phyloP scores from a whole-genome alignment of 2,888 invertebrate species.

The Linyphia triangularis region DNA sequence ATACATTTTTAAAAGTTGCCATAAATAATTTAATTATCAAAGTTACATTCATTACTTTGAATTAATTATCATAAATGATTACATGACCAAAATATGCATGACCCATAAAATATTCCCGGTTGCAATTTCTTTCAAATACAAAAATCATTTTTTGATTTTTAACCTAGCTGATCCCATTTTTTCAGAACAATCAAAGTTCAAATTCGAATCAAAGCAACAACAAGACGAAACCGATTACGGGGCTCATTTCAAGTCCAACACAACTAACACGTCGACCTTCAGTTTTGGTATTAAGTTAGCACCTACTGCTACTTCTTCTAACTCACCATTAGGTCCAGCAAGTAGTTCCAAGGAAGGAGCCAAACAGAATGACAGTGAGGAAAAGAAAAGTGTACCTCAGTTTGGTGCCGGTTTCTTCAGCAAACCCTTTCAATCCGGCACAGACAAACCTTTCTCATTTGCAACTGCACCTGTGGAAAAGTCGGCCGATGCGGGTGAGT shows the following conservation, averaged over 20 bases:
- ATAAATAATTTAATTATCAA: too few relatives aligned
- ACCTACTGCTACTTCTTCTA: slow-evolving; percentile 60
- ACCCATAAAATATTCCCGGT: too few relatives aligned
- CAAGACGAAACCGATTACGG: slow-evolving; percentile 68
- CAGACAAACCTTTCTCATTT: slow-evolving; percentile 53
- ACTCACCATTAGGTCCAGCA: slow-evolving; percentile 21
- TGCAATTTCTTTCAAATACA: too few relatives aligned
- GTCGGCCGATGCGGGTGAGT: slow-evolving; percentile 12
- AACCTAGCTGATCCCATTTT: neutral
- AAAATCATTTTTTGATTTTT: neutral
- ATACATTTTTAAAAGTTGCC: too few relatives aligned
- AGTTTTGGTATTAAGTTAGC: slow-evolving; percentile 66
- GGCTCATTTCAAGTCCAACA: slow-evolving; percentile 59
- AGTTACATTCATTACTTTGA: too few relatives aligned
- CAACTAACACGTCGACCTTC: slow-evolving; percentile 69
- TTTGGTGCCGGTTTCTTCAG: slow-evolving; percentile 33
- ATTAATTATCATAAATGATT: too few relatives aligned
- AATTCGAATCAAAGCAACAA: slow-evolving; percentile 7
- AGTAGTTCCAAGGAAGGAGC: slow-evolving; percentile 26
- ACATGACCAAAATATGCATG: too few relatives aligned
- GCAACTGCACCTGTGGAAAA: slow-evolving; percentile 6
- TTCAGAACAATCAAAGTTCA: slow-evolving; percentile 7
- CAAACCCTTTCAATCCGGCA: slow-evolving; percentile 4
- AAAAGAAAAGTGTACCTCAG: slow-evolving; percentile 2
- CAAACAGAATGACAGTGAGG: neutral